Conservation (phyloP, 2,888 invertebrate species). For the Marronus borbonicus region DNA sequence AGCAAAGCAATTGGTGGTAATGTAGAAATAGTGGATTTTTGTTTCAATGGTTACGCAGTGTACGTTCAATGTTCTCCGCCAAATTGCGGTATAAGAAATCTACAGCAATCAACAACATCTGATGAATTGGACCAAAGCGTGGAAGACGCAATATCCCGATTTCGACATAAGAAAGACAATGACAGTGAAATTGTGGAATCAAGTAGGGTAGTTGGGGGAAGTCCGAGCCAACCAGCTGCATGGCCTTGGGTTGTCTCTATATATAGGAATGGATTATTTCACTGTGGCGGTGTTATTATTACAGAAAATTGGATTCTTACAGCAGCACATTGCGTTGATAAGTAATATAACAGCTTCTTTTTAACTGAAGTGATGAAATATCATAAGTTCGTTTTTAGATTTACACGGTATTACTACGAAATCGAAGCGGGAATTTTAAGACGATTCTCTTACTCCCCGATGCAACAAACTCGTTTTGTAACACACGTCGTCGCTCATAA, state of each 20-base stretch:
- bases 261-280: conserved; percentile 84
- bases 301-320: conserved; percentile 83
- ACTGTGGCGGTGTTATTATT: conserved; percentile 87
- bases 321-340: conserved; percentile 87
- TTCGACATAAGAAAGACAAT: conserved; percentile 52
- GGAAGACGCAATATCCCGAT: conserved; percentile 64
- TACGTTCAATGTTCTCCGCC: conserved; percentile 81
- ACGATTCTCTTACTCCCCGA: conserved; percentile 84
- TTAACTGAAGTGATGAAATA: background rate
- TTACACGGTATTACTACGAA: conserved; percentile 81
- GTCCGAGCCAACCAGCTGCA: conserved; percentile 79
- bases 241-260: conserved; percentile 91
- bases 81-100: conserved; percentile 78
- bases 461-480: conserved; percentile 80
- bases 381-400: conserved; percentile 69
- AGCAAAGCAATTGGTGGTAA: conserved; percentile 71
- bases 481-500: conserved; percentile 79
- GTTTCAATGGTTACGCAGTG: conserved; percentile 74
- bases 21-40: conserved; percentile 71
- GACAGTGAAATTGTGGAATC: conserved; percentile 67
- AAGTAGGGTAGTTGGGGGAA: conserved; percentile 85
- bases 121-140: conserved; percentile 70
- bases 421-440: conserved; percentile 85
- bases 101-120: conserved; percentile 71
- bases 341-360: conserved; percentile 70